These are phyloP conservation scores for Zosterops lateralis DNA, from an alignment of 2,113 vertebrate species.

Conservation along the genomic window DNA sequence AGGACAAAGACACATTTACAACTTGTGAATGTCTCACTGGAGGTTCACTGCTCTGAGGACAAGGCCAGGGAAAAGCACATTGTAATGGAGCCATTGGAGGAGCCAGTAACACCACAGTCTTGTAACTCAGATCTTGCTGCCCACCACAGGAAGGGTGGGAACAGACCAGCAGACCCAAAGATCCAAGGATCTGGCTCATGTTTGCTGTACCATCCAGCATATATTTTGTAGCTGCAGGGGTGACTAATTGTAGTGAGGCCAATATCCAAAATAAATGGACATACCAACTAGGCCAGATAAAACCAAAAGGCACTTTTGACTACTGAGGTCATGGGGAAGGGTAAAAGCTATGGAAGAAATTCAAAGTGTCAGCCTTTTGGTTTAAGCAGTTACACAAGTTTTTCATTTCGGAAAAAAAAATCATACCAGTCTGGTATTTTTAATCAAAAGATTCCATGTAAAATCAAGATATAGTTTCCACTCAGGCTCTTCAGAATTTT, in stretches of 20 bases:
- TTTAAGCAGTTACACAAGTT: background rate
- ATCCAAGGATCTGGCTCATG: background rate
- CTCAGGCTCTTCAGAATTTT: background rate
- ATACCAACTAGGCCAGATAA: background rate
- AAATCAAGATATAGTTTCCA: background rate
- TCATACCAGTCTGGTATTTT: background rate
- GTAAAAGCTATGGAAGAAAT: background rate
- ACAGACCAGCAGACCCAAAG: background rate
- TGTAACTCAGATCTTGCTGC: background rate
- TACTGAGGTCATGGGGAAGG: background rate
- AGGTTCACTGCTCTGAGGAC: background rate
- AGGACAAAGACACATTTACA: background rate
- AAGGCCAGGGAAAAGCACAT: background rate
- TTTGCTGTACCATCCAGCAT: background rate
- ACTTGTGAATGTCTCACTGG: background rate
- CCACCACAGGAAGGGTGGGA: background rate
- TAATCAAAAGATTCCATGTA: background rate
- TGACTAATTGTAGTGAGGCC: background rate
- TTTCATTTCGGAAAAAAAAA: background rate
- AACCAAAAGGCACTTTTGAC: background rate
- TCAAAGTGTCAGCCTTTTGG: background rate
- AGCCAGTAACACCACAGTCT: background rate
- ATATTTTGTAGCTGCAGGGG: background rate
- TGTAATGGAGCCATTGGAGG: background rate
- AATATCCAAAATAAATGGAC: background rate